phyloP scores from a whole-genome alignment of 2,113 vertebrate genomes.

The Porphyrio hochstetteri region DNA sequence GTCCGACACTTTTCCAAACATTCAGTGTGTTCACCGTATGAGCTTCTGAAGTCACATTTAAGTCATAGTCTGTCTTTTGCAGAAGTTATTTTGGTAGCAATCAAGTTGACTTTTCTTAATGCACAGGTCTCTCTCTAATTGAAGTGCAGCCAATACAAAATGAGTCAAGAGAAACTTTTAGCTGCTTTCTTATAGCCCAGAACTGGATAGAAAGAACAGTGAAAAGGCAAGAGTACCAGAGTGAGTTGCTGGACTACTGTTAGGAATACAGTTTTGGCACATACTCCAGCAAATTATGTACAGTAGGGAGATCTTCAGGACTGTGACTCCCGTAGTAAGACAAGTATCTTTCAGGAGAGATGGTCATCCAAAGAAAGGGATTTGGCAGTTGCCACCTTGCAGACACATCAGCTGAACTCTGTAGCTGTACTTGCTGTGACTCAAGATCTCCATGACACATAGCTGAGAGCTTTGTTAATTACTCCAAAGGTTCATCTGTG shows the following conservation, averaged over 20 bases:
- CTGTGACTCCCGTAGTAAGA: background rate
- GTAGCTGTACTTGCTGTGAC: background rate
- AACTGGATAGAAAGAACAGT: background rate
- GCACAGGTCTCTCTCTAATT: background rate
- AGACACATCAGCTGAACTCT: background rate
- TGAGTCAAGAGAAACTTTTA: background rate
- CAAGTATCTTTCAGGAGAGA: background rate
- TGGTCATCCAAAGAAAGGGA: background rate
- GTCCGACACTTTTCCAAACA: background rate
- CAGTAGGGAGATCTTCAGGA: background rate
- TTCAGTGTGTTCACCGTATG: fast-evolving
- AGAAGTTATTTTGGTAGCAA: background rate
- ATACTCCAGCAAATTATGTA: background rate
- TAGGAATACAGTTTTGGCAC: background rate
- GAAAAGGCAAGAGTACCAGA: background rate
- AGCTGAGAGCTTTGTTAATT: background rate
- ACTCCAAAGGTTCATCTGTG: background rate
- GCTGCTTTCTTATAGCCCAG: background rate
- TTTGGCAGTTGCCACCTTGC: background rate
- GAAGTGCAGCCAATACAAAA: background rate
- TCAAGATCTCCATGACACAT: background rate
- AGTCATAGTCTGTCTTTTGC: background rate
- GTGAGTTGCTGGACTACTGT: background rate
- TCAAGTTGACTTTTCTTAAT: background rate
- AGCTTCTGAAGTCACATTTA: background rate